Conservation (phyloP, 2,797 vertebrate genomes). For the Austrolebias charrua region DNA sequence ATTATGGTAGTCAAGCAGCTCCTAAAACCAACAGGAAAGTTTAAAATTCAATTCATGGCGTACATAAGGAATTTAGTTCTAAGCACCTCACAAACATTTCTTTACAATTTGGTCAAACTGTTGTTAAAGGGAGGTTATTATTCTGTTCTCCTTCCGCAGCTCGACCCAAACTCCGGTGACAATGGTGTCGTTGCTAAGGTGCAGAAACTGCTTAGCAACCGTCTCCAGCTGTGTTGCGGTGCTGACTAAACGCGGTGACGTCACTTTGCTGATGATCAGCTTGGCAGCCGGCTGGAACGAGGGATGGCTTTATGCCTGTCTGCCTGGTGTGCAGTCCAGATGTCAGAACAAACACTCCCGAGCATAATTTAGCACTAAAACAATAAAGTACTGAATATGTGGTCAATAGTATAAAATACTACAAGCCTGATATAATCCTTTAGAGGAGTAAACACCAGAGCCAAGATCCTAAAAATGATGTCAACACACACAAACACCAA, state of each 20-base stretch:
- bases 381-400: neutral
- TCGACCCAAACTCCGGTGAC: slow-evolving; percentile 53
- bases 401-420: neutral
- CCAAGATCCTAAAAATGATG: slow-evolving; percentile 17
- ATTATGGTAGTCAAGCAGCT: neutral
- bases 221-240: slow-evolving; percentile 64
- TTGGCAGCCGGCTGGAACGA: slow-evolving; percentile 57
- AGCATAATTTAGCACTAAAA: neutral
- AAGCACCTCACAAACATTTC: too few species aligned
- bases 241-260: slow-evolving; percentile 78
- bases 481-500: slow-evolving; percentile 29
- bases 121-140: neutral
- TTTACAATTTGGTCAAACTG: too few species aligned
- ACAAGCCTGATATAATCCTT: slow-evolving; percentile 11
- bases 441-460: slow-evolving; percentile 12
- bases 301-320: slow-evolving; percentile 36
- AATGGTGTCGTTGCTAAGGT: slow-evolving; percentile 78
- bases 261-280: slow-evolving; percentile 72
- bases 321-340: slow-evolving; percentile 37
- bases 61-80: too few species aligned
- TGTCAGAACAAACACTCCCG: slow-evolving; percentile 7
- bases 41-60: too few species aligned
- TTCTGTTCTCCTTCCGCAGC: slow-evolving; percentile 24
- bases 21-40: too few species aligned
- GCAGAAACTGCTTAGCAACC: slow-evolving; percentile 85